These are phyloP conservation scores for Sebastes ruberrimus DNA, from an alignment of 2,797 vertebrate species.

Conservation along the genomic window DNA sequence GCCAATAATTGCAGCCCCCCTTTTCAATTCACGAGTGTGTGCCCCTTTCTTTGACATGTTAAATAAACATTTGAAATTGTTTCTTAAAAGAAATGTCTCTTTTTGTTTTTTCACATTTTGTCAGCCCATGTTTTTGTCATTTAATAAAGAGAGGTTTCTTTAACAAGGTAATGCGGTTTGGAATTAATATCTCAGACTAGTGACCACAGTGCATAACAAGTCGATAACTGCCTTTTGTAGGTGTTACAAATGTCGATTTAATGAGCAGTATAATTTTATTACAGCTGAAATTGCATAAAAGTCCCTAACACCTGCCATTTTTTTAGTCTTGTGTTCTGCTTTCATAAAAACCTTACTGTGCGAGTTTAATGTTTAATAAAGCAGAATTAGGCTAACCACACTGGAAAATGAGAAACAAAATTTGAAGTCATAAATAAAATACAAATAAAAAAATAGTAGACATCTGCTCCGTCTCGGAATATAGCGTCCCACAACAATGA, in stretches of 20 bases:
- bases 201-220: constrained; percentile 27
- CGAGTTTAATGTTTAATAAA: constrained; percentile 81
- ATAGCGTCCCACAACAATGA: constrained; percentile 77
- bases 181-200: constrained; percentile 21
- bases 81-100: constrained; percentile 77
- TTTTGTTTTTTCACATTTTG: constrained; percentile 49
- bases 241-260: constrained; percentile 25
- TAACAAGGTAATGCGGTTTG: constrained; percentile 35
- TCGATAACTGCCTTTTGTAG: constrained; percentile 16
- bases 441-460: constrained; percentile 81
- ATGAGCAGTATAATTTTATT: constrained; percentile 41
- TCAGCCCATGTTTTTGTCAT: constrained; percentile 1
- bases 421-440: constrained; percentile 76
- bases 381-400: constrained; percentile 76
- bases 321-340: background rate
- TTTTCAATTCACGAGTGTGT: constrained; percentile 83
- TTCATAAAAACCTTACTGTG: constrained; percentile 48
- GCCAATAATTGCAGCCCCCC: constrained; percentile 81
- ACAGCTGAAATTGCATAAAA: constrained; percentile 8
- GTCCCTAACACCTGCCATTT: constrained; percentile 28
- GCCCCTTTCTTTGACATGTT: constrained; percentile 83
- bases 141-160: constrained; percentile 23
- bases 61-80: constrained; percentile 89
- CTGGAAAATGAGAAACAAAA: constrained; percentile 77
- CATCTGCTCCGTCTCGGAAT: constrained; percentile 81